These are phyloP conservation scores for Lucinisca nassula DNA, from an alignment of 2,888 invertebrate genomes.

Conservation along the genomic window DNA sequence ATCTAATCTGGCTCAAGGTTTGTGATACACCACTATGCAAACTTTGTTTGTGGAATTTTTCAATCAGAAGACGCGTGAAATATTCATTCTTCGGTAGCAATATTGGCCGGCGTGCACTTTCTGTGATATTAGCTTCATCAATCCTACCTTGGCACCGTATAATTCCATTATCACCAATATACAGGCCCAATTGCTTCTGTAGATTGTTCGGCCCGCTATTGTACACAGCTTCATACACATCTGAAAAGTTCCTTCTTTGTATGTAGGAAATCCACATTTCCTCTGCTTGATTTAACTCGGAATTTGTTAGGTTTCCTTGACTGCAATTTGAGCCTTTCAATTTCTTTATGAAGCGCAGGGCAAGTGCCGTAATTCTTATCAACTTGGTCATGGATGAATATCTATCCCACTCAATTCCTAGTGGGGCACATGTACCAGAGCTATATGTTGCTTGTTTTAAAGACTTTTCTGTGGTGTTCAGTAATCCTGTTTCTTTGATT, in stretches of 20 bases:
- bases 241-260: conserved; percentile 13
- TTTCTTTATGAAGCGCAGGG: conserved; percentile 12
- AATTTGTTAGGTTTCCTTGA: neutral
- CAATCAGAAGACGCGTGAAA: conserved; percentile 9
- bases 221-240: neutral
- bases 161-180: conserved; percentile 6
- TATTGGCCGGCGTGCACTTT: conserved; percentile 21
- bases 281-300: conserved; percentile 8
- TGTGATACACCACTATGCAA: conserved; percentile 47
- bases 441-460: neutral
- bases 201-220: neutral
- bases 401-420: neutral
- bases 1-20: conserved; percentile 12
- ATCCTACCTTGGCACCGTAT: conserved; percentile 18
- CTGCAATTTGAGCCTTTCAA: too few species aligned
- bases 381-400: neutral
- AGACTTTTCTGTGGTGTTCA: neutral
- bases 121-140: conserved; percentile 7
- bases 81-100: neutral
- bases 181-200: conserved; percentile 25
- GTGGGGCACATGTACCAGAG: neutral
- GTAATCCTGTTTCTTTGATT: neutral
- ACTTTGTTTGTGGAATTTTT: conserved; percentile 16
- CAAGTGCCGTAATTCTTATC: conserved; percentile 21
- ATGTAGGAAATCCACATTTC: neutral